Base-by-base conservation (phyloP, 2,888 invertebrate genomes). In the Drosophila percnosoma region DNA sequence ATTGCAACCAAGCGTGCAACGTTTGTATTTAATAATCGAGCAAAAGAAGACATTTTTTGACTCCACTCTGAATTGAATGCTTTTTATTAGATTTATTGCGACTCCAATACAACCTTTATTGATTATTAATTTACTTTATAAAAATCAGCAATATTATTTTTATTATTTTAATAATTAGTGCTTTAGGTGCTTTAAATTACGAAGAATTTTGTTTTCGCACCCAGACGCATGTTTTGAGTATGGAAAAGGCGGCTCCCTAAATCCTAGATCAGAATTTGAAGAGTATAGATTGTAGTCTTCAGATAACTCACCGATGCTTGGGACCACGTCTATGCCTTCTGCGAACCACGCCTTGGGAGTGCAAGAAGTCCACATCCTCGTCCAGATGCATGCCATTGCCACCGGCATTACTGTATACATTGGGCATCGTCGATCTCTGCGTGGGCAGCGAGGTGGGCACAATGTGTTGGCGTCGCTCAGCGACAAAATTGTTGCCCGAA, bases 401-500 rank as follows among this genome's bases (percentile, higher is more conserved):
- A 2, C 93, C 93, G 38, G 92, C 90, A 84, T 93, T 93, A 68
- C 93, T 93, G 64, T 91, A 93, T 4, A 92, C 92, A 88, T 93
- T 93, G 34, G 93, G 89, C 69, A 92, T 75, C 4, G 93, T 93
- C 24, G 93, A 92, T 69, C 93, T 86, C 11, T 90, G 91, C 29
- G 91, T 84, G 7, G 93, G 93, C 72, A 91, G 62, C 36, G 92
- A 90, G 42, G 93, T 93, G 36, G 93, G 92, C 81, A 93, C 75
- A 72, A 93, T 92, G 21, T 86, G 90, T 36, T 91, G 76, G 60
- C 92, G 91, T n/a, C 92, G 87, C 60, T 91, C 91, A n/a, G 91
- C 87, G 31, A 93, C 91, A 78, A 93, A 93, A 78, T 93, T 93
- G 74, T 93, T 92, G 61, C 93, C 92, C 40, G 92, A 92, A 86